A percentile compares a stretch with the other conserved stretches of the same genome.
These are phyloP conservation scores for Lemur catta DNA, from an alignment of 2,797 vertebrate species.

Conservation along the genomic window DNA sequence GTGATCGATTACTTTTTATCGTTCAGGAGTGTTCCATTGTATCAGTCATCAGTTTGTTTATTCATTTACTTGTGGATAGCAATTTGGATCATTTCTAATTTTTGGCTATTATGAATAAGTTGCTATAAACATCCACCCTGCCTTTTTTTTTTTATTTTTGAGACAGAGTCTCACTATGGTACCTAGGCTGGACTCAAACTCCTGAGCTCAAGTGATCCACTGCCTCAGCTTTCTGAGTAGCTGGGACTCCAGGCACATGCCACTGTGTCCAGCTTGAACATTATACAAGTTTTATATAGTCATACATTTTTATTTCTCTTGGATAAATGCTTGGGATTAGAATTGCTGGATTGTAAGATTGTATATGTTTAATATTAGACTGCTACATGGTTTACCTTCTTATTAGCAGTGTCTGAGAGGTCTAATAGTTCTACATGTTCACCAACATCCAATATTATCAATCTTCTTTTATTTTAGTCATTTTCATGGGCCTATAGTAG, in stretches of 20 bases:
- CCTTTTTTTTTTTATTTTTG: neutral
- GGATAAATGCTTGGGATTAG: neutral
- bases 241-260: neutral
- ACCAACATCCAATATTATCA: neutral
- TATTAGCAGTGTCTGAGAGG: neutral
- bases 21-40: neutral
- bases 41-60: neutral
- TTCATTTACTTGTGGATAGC: neutral
- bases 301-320: neutral
- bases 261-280: neutral
- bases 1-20: slow-evolving; percentile 21
- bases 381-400: neutral
- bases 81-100: neutral
- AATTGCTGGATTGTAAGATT: neutral
- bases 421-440: neutral
- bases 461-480: neutral
- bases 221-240: neutral
- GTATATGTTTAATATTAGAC: neutral
- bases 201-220: neutral
- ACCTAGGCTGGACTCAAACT: neutral
- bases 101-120: neutral
- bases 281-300: neutral
- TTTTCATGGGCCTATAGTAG: neutral
- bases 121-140: neutral
- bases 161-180: neutral